A percentile compares a stretch with the other conserved stretches of the same genome.
These are phyloP conservation scores for Aselliscus stoliczkanus DNA, from an alignment of 2,797 vertebrate genomes.

Conservation along the genomic window DNA sequence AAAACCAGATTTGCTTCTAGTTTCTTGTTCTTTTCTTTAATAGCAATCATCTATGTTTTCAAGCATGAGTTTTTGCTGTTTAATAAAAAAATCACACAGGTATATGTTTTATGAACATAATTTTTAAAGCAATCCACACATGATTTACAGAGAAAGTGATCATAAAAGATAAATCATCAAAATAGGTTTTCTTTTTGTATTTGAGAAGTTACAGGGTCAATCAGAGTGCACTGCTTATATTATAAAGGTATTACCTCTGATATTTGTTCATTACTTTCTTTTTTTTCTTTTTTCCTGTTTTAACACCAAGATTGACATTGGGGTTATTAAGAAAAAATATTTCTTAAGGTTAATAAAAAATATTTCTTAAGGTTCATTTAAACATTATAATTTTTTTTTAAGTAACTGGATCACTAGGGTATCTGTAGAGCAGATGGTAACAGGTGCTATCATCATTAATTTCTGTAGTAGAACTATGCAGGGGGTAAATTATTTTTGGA, in stretches of 20 bases:
- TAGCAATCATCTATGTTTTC: not conserved
- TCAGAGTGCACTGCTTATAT: not conserved
- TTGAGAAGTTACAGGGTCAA: not conserved
- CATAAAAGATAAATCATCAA: not conserved
- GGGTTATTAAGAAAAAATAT: not conserved
- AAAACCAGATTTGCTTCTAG: not conserved
- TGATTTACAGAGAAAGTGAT: not conserved
- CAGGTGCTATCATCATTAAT: slow-evolving; percentile 70
- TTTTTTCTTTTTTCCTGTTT: not conserved
- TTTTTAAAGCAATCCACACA: not conserved
- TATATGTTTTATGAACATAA: not conserved
- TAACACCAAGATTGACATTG: not conserved
- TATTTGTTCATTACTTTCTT: not conserved
- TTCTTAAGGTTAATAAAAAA: not conserved
- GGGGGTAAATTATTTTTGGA: slow-evolving; percentile 69
- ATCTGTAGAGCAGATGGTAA: slow-evolving; percentile 76
- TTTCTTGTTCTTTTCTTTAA: not conserved
- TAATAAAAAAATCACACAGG: not conserved
- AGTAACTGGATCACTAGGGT: not conserved
- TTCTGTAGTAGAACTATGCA: slow-evolving; percentile 53
- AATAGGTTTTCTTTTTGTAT: not conserved
- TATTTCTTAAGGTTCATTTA: not conserved
- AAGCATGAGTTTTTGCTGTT: not conserved
- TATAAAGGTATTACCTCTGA: not conserved
- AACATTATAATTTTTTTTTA: slow-evolving; percentile 5